Base-by-base conservation (phyloP, 2,888 invertebrate genomes). In the Pomacea canaliculata region DNA sequence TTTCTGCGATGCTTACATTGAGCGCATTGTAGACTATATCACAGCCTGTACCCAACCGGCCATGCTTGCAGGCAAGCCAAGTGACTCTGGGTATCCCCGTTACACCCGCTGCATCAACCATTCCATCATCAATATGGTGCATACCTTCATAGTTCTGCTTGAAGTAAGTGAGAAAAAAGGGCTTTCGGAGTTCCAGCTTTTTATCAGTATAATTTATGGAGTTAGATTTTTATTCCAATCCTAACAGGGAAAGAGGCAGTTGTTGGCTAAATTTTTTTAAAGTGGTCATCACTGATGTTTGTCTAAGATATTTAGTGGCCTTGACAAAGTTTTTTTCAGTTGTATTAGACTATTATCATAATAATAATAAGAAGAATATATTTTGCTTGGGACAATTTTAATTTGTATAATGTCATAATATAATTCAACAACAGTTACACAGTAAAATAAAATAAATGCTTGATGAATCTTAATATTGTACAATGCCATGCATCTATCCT, bases 101-200 rank as follows among this genome's bases (percentile, higher is more conserved):
- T 88, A 83, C 82, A 84, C 81, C 71, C 82, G 88, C 56, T 82
- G 87, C 16, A 83, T 89, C 60, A 81, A 80, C 67, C 89, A 89
- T 76, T 83, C 85, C 0, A 77, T 85, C 13, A 87, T 88, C 76
- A 88, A 89, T 80, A 89, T 89, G 88, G 78, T 90, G n/a, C 76
- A 77, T 69, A 90, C 90, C 0, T 88, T 90, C 79, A 86, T 84
- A 48, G 84, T 85, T n/a, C 82, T 90, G 19, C 77, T 90, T 19
- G 89, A 90, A 85, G 90, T 90, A 80, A 78, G 86, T 83, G 2
- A 56, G 51, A 56, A 56, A 8, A 56, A 56, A 10, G 4, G 19
- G 12, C 60, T 60, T 27, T 68, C 23, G 18, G 68, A 66, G 16
- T 1, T 72, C n/a, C 46, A 63, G 9, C 12, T 71, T 71, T 37